phyloP scores from a whole-genome alignment of 53 echinoderm and acorn worm genomes.

The Paracentrotus lividus region DNA sequence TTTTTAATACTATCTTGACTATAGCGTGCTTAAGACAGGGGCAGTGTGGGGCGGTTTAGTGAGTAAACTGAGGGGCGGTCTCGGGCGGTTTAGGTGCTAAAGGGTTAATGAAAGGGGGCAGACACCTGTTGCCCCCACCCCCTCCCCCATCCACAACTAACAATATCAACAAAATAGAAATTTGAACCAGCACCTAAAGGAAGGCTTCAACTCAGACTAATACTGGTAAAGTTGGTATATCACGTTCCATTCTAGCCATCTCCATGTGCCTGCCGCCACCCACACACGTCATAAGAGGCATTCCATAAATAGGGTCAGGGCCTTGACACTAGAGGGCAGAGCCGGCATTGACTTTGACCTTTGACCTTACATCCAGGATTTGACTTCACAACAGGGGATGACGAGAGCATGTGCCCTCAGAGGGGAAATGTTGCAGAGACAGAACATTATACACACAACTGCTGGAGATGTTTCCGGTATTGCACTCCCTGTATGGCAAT shows the following conservation, averaged over 20 bases:
- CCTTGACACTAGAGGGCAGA: slow-evolving; percentile 9
- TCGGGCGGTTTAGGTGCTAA: too few relatives aligned
- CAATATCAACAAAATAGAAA: neutral
- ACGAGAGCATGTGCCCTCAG: too few relatives aligned
- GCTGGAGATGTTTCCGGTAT: neutral
- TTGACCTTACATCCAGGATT: slow-evolving; percentile 23
- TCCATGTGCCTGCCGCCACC: neutral
- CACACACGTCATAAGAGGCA: slow-evolving; percentile 44
- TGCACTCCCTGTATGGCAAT: neutral
- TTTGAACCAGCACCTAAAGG: neutral
- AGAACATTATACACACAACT: neutral
- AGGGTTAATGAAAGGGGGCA: too few relatives aligned
- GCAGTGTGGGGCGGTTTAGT: too few relatives aligned
- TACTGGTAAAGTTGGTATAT: neutral
- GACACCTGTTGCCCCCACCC: too few relatives aligned
- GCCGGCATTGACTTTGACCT: slow-evolving; percentile 44
- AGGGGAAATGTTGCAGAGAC: too few relatives aligned
- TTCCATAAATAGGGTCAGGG: slow-evolving; percentile 49
- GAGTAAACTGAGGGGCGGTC: too few relatives aligned
- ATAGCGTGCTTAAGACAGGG: too few relatives aligned
- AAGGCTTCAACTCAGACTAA: neutral
- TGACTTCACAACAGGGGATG: neutral
- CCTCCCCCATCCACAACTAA: too few relatives aligned
- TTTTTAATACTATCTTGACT: too few relatives aligned
- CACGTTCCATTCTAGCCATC: slow-evolving; percentile 25